Evolutionary conservation across 2,797 vertebrate genomes (phyloP).

Genomic region (Acrocephalus scirpaceus): DNA sequence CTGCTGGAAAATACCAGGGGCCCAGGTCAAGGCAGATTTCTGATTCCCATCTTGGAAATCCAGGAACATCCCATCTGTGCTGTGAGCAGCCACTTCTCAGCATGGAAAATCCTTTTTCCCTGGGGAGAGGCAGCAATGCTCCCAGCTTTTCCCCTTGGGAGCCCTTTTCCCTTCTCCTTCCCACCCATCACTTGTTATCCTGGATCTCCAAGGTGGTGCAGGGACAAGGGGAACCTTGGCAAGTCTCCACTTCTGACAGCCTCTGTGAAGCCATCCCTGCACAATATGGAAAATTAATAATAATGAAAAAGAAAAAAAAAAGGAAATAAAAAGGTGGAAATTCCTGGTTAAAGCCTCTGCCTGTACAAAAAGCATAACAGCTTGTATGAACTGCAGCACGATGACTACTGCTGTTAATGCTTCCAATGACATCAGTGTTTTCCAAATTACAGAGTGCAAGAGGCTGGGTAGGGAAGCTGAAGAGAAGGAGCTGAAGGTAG

Average conservation of each 20-base stretch:
- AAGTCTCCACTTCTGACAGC: neutral
- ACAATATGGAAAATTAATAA: neutral
- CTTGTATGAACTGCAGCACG: constrained; percentile 6
- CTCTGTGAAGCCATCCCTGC: neutral
- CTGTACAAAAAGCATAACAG: constrained; percentile 11
- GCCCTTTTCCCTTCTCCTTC: neutral
- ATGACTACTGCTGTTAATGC: constrained; percentile 39
- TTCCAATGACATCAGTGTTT: constrained; percentile 64
- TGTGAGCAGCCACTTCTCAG: neutral
- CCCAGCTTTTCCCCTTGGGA: neutral
- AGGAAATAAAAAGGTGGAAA: neutral
- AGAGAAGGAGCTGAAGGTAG: neutral
- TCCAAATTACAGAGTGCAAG: constrained; percentile 40
- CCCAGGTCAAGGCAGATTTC: neutral
- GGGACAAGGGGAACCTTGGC: neutral
- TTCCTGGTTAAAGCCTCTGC: constrained; percentile 27
- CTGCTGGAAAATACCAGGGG: neutral
- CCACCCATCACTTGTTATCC: neutral
- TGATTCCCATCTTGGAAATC: neutral
- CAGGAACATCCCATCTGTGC: neutral
- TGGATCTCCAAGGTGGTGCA: fast-evolving
- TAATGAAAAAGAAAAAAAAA: neutral
- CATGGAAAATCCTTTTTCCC: neutral
- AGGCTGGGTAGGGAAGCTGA: neutral
- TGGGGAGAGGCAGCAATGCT: neutral